Evolutionary conservation across 1,140 invertebrate genomes (phyloP).

Genomic region (Plodia interpunctella): DNA sequence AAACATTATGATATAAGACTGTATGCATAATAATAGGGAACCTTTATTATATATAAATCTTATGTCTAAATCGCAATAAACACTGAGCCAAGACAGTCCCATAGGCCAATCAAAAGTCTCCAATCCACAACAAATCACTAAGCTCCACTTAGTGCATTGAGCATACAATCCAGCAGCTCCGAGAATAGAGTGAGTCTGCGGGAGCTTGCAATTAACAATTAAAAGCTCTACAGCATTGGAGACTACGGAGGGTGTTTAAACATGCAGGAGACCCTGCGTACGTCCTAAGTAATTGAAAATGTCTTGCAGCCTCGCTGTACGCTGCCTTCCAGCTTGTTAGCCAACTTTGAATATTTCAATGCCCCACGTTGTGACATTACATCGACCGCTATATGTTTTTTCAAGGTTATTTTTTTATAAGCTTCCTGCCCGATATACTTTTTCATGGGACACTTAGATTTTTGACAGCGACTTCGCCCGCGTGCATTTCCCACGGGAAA

Average conservation of each 20-base stretch:
- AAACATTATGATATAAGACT: too few relatives aligned
- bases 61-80: too few relatives aligned
- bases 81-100: background rate
- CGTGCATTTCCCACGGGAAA: too few relatives aligned
- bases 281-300: conserved; percentile 2
- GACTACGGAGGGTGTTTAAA: background rate
- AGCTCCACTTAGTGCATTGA: background rate
- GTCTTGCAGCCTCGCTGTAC: too few relatives aligned
- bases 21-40: too few relatives aligned
- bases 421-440: too few relatives aligned
- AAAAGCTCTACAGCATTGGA: background rate
- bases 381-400: too few relatives aligned
- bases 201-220: conserved; percentile 1
- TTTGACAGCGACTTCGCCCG: too few relatives aligned
- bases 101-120: background rate
- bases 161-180: background rate
- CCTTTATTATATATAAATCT: too few relatives aligned
- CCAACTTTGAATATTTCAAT: background rate
- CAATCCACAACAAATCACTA: background rate
- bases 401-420: too few relatives aligned
- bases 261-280: background rate
- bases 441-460: too few relatives aligned
- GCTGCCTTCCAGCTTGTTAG: background rate
- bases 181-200: conserved; percentile 1
- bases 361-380: too few relatives aligned